phyloP scores from a whole-genome alignment of 2,888 invertebrate genomes.

The Caenorhabditis sulstoni region DNA sequence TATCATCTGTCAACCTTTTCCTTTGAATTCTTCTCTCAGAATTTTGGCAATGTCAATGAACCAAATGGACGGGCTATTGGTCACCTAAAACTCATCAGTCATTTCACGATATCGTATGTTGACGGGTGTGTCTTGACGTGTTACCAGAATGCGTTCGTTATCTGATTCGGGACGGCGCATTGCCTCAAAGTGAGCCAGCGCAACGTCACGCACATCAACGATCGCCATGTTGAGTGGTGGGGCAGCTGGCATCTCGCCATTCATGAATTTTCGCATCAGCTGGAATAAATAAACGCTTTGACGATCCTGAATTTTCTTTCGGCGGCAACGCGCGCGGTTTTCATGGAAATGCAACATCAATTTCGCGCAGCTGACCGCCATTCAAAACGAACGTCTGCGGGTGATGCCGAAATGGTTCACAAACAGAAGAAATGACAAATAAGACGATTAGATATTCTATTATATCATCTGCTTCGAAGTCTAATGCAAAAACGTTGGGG shows the following conservation, averaged over 20 bases:
- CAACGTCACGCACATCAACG: conserved; percentile 84
- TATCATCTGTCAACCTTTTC: conserved; percentile 80
- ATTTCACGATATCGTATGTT: no score
- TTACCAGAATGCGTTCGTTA: conserved; percentile 81
- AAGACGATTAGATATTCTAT: conserved; percentile 28
- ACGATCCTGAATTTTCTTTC: conserved; percentile 8
- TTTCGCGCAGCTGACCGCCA: conserved; percentile 49
- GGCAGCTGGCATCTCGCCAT: conserved; percentile 75
- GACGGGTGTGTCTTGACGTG: not conserved
- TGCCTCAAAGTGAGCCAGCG: conserved; percentile 82
- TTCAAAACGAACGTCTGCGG: conserved; percentile 25
- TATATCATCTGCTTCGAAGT: no score
- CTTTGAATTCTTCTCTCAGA: conserved; percentile 82
- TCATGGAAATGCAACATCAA: conserved; percentile 56
- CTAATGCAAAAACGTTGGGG: no score
- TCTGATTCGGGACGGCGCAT: conserved; percentile 82
- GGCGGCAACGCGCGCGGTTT: conserved; percentile 22
- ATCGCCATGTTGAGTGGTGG: conserved; percentile 82
- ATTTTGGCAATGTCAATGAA: conserved; percentile 82
- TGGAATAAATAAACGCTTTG: conserved; percentile 55
- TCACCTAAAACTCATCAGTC: conserved; percentile 55
- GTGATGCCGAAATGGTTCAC: conserved; percentile 5
- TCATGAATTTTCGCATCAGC: conserved; percentile 77
- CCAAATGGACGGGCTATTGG: conserved; percentile 81
- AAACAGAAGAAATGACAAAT: conserved; percentile 26